Evolutionary conservation across 2,888 invertebrate genomes (phyloP).

Genomic region (Bruchidius siliquastri): DNA sequence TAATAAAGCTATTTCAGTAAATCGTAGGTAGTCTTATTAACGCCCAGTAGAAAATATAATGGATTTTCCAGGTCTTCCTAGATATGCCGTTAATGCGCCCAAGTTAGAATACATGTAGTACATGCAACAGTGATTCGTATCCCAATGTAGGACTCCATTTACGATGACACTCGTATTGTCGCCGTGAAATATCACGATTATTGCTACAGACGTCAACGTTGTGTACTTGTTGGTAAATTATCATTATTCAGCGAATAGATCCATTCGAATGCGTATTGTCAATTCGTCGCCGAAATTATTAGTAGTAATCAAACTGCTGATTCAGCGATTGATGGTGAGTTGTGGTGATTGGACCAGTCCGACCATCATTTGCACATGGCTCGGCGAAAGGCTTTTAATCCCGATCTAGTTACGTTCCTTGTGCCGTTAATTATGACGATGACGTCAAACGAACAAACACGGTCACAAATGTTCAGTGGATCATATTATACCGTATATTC

Average conservation of each 20-base stretch:
- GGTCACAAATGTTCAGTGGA: no score
- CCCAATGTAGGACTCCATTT: no score
- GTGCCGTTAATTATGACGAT: not conserved
- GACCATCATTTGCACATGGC: not conserved
- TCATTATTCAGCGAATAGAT: not conserved
- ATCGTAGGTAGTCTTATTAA: no score
- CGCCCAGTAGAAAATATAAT: no score
- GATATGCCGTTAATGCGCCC: no score
- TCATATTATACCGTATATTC: no score
- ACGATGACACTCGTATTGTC: not conserved
- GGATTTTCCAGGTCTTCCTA: no score
- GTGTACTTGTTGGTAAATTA: not conserved
- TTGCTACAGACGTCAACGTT: not conserved
- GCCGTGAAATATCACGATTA: not conserved
- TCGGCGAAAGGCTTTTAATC: not conserved
- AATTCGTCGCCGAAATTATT: not conserved
- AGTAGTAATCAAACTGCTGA: not conserved
- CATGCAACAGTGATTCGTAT: no score
- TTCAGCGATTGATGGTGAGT: not conserved
- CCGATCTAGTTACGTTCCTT: not conserved
- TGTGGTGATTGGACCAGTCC: not conserved
- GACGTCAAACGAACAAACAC: not conserved
- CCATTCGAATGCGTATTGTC: not conserved
- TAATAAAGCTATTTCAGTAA: no score
- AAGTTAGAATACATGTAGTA: no score